Conservation (phyloP, 2,888 invertebrate species). For the Caenorhabditis virilis region DNA sequence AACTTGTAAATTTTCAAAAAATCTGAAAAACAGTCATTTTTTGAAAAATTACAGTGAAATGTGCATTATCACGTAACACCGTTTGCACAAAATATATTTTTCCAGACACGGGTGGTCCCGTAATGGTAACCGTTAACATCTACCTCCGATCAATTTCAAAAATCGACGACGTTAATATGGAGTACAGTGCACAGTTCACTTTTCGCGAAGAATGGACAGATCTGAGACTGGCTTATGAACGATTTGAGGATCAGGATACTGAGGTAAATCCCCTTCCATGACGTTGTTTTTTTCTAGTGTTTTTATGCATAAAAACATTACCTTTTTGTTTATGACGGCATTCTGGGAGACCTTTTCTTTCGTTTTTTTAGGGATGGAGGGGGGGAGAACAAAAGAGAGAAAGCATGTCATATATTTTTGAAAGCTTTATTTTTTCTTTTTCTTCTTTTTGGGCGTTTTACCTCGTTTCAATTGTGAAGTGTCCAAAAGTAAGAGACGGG, state of each 20-base stretch:
- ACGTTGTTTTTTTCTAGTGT: too few relatives aligned
- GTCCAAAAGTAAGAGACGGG: too few relatives aligned
- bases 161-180: slow-evolving; percentile 71
- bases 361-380: slow-evolving; percentile 2
- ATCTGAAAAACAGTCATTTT: background rate
- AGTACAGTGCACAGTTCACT: slow-evolving; percentile 89
- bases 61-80: background rate
- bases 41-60: too few relatives aligned
- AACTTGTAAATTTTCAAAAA: background rate
- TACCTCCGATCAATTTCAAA: slow-evolving; percentile 66
- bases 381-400: too few relatives aligned
- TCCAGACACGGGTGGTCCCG: slow-evolving; percentile 58
- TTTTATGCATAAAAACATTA: too few relatives aligned
- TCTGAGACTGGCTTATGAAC: slow-evolving; percentile 75
- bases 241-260: slow-evolving; percentile 64
- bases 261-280: too few relatives aligned
- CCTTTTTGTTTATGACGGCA: too few relatives aligned
- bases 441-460: too few relatives aligned
- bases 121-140: slow-evolving; percentile 66
- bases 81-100: background rate
- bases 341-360: background rate
- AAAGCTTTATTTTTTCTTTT: too few relatives aligned
- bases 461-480: too few relatives aligned
- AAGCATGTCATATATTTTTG: too few relatives aligned
- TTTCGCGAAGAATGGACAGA: slow-evolving; percentile 91